Evolutionary conservation across 2,797 vertebrate genomes (phyloP).

Genomic region (Peromyscus eremicus): DNA sequence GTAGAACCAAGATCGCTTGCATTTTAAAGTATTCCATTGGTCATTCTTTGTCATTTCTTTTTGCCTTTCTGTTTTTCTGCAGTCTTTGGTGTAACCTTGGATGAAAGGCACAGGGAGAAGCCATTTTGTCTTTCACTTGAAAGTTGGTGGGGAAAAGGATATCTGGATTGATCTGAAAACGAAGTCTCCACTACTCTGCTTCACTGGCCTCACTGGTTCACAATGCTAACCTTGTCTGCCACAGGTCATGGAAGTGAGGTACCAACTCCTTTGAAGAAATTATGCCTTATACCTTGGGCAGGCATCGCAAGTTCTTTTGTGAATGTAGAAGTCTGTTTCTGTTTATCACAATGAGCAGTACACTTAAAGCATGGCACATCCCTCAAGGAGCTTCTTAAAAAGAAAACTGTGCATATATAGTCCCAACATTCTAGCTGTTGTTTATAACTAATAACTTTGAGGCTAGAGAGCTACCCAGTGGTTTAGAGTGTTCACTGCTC

Average conservation of each 20-base stretch:
- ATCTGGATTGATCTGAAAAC: not conserved
- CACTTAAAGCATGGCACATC: accelerated
- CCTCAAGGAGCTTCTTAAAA: not conserved
- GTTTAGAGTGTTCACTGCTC: not conserved
- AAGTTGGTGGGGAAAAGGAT: not conserved
- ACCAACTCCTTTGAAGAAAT: not conserved
- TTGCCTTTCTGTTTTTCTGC: not conserved
- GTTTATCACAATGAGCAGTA: not conserved
- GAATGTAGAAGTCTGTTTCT: not conserved
- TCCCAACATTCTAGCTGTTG: not conserved
- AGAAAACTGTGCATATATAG: not conserved
- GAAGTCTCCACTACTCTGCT: accelerated
- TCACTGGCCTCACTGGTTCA: not conserved
- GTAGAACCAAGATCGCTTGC: not conserved
- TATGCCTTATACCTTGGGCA: not conserved
- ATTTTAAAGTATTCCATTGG: not conserved
- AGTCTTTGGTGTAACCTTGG: not conserved
- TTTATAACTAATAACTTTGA: not conserved
- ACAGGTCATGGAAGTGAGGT: too few relatives aligned
- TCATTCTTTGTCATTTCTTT: accelerated
- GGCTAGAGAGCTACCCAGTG: not conserved
- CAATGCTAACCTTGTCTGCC: not conserved
- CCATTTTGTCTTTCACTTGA: not conserved
- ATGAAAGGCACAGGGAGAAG: not conserved
- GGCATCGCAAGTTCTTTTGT: accelerated